phyloP scores from a whole-genome alignment of 1,140 invertebrate species.

The Magallana ariakensis region DNA sequence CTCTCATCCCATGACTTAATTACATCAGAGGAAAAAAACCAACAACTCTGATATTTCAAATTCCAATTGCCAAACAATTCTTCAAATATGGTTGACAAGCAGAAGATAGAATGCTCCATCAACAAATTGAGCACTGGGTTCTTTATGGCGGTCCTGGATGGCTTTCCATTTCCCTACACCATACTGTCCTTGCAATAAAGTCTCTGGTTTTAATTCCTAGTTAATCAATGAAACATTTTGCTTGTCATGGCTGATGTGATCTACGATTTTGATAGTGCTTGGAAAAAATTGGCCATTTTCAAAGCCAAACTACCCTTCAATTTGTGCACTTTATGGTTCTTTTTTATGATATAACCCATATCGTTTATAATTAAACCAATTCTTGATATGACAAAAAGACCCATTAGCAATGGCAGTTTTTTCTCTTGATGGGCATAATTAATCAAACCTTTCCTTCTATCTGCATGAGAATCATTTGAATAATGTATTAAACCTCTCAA shows the following conservation, averaged over 20 bases:
- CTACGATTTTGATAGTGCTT: background rate
- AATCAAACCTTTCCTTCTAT: background rate
- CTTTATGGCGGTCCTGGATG: slow-evolving; percentile 1
- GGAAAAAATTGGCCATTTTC: slow-evolving; percentile 21
- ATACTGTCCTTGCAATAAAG: slow-evolving; percentile 26
- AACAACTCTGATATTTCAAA: too few species aligned
- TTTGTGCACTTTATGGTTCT: slow-evolving; percentile 24
- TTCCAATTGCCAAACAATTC: background rate
- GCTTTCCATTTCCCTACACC: slow-evolving; percentile 18
- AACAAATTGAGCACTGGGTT: slow-evolving; percentile 33
- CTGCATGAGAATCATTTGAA: slow-evolving; percentile 7
- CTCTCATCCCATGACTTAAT: too few species aligned
- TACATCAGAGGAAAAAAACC: too few species aligned
- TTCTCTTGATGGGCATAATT: slow-evolving; percentile 20
- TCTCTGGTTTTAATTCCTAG: slow-evolving; percentile 25
- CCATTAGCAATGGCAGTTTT: slow-evolving; percentile 17
- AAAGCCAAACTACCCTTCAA: background rate
- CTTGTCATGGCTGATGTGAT: slow-evolving; percentile 1
- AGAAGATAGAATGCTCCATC: slow-evolving; percentile 23
- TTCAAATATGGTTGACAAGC: slow-evolving; percentile 30
- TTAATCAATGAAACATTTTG: slow-evolving; percentile 33
- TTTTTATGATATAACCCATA: slow-evolving; percentile 34
- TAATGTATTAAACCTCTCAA: slow-evolving; percentile 9
- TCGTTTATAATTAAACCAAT: slow-evolving; percentile 18
- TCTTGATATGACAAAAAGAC: slow-evolving; percentile 20